Evolutionary conservation across 2,888 invertebrate species (phyloP), one percentile per base, ranked within the genome.

Genomic region (Chloromyia formosa): DNA sequence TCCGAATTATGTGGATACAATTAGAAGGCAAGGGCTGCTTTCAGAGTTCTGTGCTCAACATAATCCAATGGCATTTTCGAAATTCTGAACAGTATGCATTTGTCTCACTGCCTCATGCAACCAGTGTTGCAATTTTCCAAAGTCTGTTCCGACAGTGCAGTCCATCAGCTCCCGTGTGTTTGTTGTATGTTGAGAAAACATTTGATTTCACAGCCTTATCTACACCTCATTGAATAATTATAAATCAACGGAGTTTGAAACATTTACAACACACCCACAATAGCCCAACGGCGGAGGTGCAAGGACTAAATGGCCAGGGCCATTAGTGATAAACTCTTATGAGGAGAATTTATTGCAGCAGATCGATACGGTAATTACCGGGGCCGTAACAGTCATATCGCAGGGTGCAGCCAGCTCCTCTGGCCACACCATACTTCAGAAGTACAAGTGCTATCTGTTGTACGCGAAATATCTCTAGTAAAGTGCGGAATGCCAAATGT

Each of bases 271-370:
- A 71, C 71, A 40, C 71, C 71, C 71, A 71, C 71, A 58, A 58
- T 49, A 12, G 9, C n/a, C 58, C 58, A 20, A 5, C 56, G 56
- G 35, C 58, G 22, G 53, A 56, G 40, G 45, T n/a, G 27, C 71
- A 42, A n/a, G 71, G 42, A 71, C 56, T 71, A 71, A 71, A 53
- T 71, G 56, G 42, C 20, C 40, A 27, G 16, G 71, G 14, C 71
- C 71, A 71, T 71, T 71, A 58, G 56, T 71, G 71, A 71, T 71
- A 71, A 71, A 56, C 71, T 58, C 71, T 35, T 35, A 71, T 56
- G 71, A 71, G 58, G 40, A 56, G 71, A 71, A 71, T 71, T 71
- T 71, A 71, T 71, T 71, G 71, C 53, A 58, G 23, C 35, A 12
- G 1, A 35, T 58, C 71, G 71, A 40, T 27, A 71, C 58, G 12